Evolutionary conservation across 92 coral and sea anemone genomes (phyloP).

Genomic region (Nematostella vectensis): DNA sequence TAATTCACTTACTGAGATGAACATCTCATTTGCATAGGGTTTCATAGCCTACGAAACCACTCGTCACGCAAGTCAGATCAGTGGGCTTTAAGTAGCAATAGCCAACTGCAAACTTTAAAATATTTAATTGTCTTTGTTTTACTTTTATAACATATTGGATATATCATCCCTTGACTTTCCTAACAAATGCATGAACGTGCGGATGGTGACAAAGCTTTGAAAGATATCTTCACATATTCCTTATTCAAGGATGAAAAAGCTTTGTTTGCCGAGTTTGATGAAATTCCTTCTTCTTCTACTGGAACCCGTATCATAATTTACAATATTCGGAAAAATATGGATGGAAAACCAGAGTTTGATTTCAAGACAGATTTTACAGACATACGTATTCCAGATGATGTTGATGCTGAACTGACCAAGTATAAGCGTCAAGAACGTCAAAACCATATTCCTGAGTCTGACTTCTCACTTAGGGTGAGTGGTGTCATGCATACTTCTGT

Average conservation of each 20-base stretch:
- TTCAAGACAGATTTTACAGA: slow-evolving; percentile 39
- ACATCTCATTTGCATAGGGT: too few species aligned
- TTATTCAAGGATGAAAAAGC: slow-evolving; percentile 51
- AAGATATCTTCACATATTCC: slow-evolving; percentile 63
- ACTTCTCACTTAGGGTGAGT: slow-evolving; percentile 82
- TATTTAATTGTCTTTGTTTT: too few species aligned
- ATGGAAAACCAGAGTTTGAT: slow-evolving; percentile 91
- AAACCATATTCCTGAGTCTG: slow-evolving; percentile 92
- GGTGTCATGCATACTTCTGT: too few species aligned
- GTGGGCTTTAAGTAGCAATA: too few species aligned
- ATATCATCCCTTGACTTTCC: slow-evolving; percentile 42
- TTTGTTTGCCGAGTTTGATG: slow-evolving; percentile 57
- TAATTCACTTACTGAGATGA: too few species aligned
- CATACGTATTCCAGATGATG: slow-evolving; percentile 81
- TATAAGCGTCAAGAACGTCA: slow-evolving; percentile 72
- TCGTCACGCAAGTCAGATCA: too few species aligned
- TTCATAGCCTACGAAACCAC: too few species aligned
- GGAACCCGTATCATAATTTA: slow-evolving; percentile 84
- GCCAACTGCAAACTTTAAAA: too few species aligned
- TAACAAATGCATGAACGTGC: slow-evolving; percentile 50
- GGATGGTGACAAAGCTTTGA: slow-evolving; percentile 68
- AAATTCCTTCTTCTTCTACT: slow-evolving; percentile 32
- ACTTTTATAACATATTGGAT: too few species aligned
- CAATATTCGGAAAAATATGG: slow-evolving; percentile 62
- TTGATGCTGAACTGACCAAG: slow-evolving; percentile 55